Base-by-base conservation (phyloP, 1,140 invertebrate genomes). In the Riptortus pedestris region DNA sequence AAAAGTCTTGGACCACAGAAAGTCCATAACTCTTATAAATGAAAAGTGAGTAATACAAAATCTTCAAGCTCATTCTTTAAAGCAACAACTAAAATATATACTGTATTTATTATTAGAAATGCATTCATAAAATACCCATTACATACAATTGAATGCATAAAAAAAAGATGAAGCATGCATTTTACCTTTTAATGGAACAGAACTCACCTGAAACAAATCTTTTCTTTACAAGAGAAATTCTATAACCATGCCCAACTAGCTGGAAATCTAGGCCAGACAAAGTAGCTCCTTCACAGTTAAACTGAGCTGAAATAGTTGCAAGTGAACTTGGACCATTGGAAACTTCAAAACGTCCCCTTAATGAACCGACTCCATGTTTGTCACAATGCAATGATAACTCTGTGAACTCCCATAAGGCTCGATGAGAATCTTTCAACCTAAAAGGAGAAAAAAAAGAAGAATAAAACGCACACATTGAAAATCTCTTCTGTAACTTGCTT, bases 211-310 rank as follows among this genome's bases (percentile, higher is more conserved):
- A 93, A 61, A 94, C 88, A 78, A 97, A 96, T 73, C 93, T 81
- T 68, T 91, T 84, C 75, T 98, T 98, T 47, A 94, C 87, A 67
- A 98, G 80, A 27, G 94, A 97, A 63, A 97, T 77, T 71, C 94
- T 82, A 76, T 97, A 98, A 5, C 93, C 93, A 63, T 82, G 75
- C 9, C 91, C 91, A 61, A 87, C 77, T 20, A 98, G 77, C 74
- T 94, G 89, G 75, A 98, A 96, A 70, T 96, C 93, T 60, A 92
- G 84, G 31, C 93, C 93, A 22, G 93, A 96, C 11, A 97, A 75
- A 0, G 93, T 96, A 29, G 93, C 91, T 51, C 92, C 93, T 76
- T 95, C 92, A 75, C 91, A 95, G 74, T 93, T 90, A 75, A 98
- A 98, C 75, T 95, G 91, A 20, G 91, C 85, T 22, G 87, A 87